Base-by-base conservation (phyloP, 1,140 invertebrate species). In the Drosophila orena region DNA sequence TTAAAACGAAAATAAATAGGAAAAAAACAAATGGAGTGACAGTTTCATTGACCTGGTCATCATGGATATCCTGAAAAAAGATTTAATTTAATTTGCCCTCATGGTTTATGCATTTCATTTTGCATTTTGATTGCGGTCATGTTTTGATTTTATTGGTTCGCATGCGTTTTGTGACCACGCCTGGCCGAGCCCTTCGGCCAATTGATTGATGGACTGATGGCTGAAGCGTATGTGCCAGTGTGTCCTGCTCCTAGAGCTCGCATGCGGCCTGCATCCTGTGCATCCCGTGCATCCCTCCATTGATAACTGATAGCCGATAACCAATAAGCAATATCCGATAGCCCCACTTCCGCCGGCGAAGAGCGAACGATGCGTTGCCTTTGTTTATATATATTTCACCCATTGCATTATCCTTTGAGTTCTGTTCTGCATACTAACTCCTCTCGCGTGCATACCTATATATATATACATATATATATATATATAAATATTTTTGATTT, bases 391-490 rank as follows among this genome's bases (percentile, higher is more conserved):
- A 40, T 54, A 49, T 64, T 69, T 61, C 22, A 30, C 14, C 62
- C 64, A 80, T 66, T 66, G 57, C 79, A 77, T 81, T 81, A 49
- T 68, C 37, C 47, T 53, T 53, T 68, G 37, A 56, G 27, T 68
- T 64, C 17, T 42, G 61, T 47, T 64, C 15, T 43, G 59, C 64
- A 68, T 68, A 34, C 27, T 17, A 50, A 35, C 20, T 20, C 12
- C 52, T 49, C 35, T 58, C 58, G 37, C 35, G 58, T 64, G 64
- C 60, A 54, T 69, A 55, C 12, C 49, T 65, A 78, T 42, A 58
- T 78, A 78, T 78, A 77, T 64, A 78, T 59, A 81, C 7, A 30
- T 30, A 7, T 30, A 30, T 78, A 77, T 64, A 78, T 59, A 81
- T 30, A 30, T 30, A 7, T 30, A 30, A 74, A 83, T 76, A 27